Conservation (phyloP, 2,797 vertebrate species). For the Bradypodion ventrale region DNA sequence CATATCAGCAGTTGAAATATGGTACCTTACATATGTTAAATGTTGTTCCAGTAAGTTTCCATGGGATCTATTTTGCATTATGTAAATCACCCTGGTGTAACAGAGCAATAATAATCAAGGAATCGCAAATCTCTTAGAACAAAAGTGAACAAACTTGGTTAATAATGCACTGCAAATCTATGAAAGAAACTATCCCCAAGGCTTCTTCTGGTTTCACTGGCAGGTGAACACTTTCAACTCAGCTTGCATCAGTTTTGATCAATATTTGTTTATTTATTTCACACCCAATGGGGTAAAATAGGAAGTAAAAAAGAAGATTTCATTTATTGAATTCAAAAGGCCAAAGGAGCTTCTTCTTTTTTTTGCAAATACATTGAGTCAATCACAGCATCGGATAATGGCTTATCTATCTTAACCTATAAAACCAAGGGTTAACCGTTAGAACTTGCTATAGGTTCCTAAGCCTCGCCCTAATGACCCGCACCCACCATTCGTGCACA, state of each 20-base stretch:
- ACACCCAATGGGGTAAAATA: no score
- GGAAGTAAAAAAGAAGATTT: no score
- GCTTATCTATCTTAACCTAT: no score
- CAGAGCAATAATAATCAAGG: slow-evolving; percentile 4
- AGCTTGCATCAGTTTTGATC: slow-evolving; percentile 5
- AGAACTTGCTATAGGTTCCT: no score
- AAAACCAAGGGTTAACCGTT: no score
- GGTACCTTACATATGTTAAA: slow-evolving; percentile 58
- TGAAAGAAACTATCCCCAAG: slow-evolving; percentile 15
- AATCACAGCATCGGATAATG: not conserved
- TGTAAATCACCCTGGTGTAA: slow-evolving; percentile 12
- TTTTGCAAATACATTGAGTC: not conserved
- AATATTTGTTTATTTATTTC: not conserved
- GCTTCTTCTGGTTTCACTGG: slow-evolving; percentile 15
- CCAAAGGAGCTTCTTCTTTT: no score
- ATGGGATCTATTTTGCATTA: slow-evolving; percentile 11
- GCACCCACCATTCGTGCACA: no score
- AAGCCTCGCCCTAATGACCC: no score
- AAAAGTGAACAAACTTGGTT: slow-evolving; percentile 17
- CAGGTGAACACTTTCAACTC: not conserved
- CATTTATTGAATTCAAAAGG: not conserved
- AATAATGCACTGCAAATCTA: slow-evolving; percentile 10
- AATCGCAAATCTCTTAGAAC: slow-evolving; percentile 6
- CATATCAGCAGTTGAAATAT: slow-evolving; percentile 70
- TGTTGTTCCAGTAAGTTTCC: slow-evolving; percentile 56